Percentiles rank a stretch among this genome's conserved stretches.
Conservation (phyloP, 1,140 invertebrate genomes). For the Samia ricini region DNA sequence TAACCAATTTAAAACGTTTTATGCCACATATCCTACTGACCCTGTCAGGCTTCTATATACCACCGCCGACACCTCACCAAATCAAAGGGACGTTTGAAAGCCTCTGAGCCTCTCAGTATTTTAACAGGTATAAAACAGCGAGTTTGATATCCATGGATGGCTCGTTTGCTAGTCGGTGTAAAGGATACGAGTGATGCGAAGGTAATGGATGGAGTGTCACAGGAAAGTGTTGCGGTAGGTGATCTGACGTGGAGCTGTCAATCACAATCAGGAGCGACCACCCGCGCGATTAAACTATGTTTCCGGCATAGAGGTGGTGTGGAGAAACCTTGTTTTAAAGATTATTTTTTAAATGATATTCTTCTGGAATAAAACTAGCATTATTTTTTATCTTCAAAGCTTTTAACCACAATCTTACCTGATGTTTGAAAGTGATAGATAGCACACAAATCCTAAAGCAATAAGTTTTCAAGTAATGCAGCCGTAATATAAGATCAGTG, state of each 20-base stretch:
- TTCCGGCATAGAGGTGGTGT: conserved; percentile 25
- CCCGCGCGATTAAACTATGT: conserved; percentile 62
- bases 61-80: conserved; percentile 14
- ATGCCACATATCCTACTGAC: neutral
- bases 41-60: conserved; percentile 19
- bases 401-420: too few relatives aligned
- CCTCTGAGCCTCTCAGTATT: conserved; percentile 5
- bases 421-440: too few relatives aligned
- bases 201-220: conserved; percentile 32
- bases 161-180: conserved; percentile 5
- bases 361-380: too few relatives aligned
- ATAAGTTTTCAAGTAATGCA: too few relatives aligned
- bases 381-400: too few relatives aligned
- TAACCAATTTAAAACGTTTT: conserved; percentile 2
- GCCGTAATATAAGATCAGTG: too few relatives aligned
- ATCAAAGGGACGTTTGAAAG: conserved; percentile 25
- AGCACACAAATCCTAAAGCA: too few relatives aligned
- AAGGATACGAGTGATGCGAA: neutral
- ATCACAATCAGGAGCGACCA: conserved; percentile 73
- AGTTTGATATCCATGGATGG: conserved; percentile 24
- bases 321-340: conserved; percentile 21
- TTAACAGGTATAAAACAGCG: neutral
- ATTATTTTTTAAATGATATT: neutral
- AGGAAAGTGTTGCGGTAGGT: conserved; percentile 26
- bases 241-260: conserved; percentile 64